phyloP scores from a whole-genome alignment of 2,797 vertebrate species.

The Danio albolineatus region DNA sequence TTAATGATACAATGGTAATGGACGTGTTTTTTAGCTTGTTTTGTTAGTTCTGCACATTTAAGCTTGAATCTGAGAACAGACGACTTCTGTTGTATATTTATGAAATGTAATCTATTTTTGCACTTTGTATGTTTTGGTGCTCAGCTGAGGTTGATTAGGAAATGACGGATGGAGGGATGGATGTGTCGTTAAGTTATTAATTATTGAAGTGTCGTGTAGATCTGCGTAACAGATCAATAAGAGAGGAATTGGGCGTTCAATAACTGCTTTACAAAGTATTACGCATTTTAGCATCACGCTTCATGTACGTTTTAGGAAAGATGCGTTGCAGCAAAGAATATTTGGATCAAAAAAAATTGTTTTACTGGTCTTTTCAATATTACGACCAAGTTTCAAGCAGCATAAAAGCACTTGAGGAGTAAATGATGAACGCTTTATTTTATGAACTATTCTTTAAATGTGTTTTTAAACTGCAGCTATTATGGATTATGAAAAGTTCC shows the following conservation, averaged over 20 bases:
- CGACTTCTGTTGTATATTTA: not conserved
- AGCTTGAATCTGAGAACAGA: too few relatives aligned
- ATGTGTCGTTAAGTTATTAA: not conserved
- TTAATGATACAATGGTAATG: too few relatives aligned
- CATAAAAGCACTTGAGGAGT: not conserved
- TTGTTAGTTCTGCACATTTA: too few relatives aligned
- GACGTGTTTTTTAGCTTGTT: too few relatives aligned
- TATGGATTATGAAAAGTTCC: too few relatives aligned
- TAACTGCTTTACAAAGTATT: not conserved
- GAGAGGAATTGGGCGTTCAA: not conserved
- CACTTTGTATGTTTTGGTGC: constrained; percentile 3
- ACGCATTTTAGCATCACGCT: not conserved
- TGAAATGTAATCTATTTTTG: not conserved
- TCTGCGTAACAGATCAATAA: not conserved
- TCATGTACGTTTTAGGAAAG: not conserved
- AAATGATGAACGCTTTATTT: not conserved
- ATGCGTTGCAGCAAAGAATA: not conserved
- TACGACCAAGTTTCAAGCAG: not conserved
- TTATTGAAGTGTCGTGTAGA: not conserved
- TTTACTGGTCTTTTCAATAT: too few relatives aligned
- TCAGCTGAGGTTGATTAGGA: not conserved
- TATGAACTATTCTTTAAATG: not conserved
- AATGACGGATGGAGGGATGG: not conserved
- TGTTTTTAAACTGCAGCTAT: too few relatives aligned
- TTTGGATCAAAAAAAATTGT: not conserved